Base-by-base conservation (phyloP, 2,113 vertebrate genomes). In the Podilymbus podiceps region DNA sequence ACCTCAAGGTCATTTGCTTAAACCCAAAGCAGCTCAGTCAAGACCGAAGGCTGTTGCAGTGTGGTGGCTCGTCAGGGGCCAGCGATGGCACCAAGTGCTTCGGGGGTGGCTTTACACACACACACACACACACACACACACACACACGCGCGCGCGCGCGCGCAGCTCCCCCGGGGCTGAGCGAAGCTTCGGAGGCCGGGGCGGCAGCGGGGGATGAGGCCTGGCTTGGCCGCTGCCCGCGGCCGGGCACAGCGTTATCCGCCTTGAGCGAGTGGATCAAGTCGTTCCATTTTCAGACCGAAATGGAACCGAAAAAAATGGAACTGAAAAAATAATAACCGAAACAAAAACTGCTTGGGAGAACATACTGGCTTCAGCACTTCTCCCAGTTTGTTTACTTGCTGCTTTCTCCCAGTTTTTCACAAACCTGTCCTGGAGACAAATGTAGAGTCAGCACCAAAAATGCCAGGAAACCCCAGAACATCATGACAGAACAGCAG, bases 81-180 rank as follows among this genome's bases (percentile, higher is more conserved):
- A 35, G 42, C 1, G 2, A 21, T 24, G 38, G 79, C 55, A 52
- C 0, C 0, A 27, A 9, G 23, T 27, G 59, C 38, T 40, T 19
- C 22, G 58, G 21, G 75, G 19, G 46, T 78, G 69, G n/a, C n/a
- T n/a, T n/a, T n/a, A n/a, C n/a, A n/a, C n/a, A n/a, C n/a, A n/a
- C n/a, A n/a, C n/a, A n/a, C n/a, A n/a, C n/a, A n/a, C n/a, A n/a
- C n/a, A n/a, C n/a, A n/a, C n/a, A n/a, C n/a, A n/a, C n/a, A n/a
- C n/a, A n/a, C n/a, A n/a, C n/a, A n/a, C n/a, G n/a, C n/a, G n/a
- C n/a, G n/a, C n/a, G n/a, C n/a, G n/a, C n/a, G n/a, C n/a, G n/a
- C n/a, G n/a, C 59, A 60, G 59, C 56, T 30, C 21, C 55, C 13
- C 28, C 35, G 3, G 20, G 7, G 11, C 25, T 24, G 56, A 17